Evolutionary conservation across 2,113 vertebrate genomes (phyloP), one percentile per base, ranked within the genome.

Genomic region (Orthonyx spaldingii): DNA sequence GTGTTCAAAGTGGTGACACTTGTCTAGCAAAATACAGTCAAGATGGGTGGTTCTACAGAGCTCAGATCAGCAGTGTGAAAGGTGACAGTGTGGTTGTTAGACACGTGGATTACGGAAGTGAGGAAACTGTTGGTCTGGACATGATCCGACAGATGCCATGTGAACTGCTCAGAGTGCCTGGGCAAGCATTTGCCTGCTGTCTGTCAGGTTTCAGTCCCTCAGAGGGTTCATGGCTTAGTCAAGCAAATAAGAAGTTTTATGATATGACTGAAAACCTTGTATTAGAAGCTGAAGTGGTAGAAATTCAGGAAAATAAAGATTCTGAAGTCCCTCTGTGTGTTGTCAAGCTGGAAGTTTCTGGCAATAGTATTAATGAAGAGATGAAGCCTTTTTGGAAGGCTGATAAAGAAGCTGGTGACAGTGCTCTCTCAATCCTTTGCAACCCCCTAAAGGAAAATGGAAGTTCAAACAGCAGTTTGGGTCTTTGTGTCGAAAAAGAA

Each of bases 21-120:
- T 99, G 99, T 85, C 96, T 99, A 52, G 98, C 98, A 63, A 98
- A 97, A 46, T 98, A 98, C 37, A 94, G 95, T 84, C 98, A 98
- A 13, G 98, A 99, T 77, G 95, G 97, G 3, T 97, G 96, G 59
- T 98, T 98, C 97, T 99, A 99, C 79, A 98, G 99, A 88, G 99
- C 98, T 60, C 77, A 98, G 59, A 93, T 99, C 53, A 97, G 92
- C 11, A 86, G 84, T 6, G 70, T 97, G 89, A 93, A 97, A 26
- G 96, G 76, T 55, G 95, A 94, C 23, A 44, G 66, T 0, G 11
- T 98, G 2, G 97, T 97, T 1, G 96, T 99, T 89, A 93, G 98
- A 47, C 98, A 99, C 11, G 95, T 99, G 47, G 99, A 99, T 97
- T 99, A 99, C 4, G 99, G 99, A 86, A 99, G 98, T 11, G 78